Percentiles rank a stretch among this genome's conserved stretches.
phyloP scores from a whole-genome alignment of 2,113 vertebrate species.

The sheep (Ovis aries) region DNA sequence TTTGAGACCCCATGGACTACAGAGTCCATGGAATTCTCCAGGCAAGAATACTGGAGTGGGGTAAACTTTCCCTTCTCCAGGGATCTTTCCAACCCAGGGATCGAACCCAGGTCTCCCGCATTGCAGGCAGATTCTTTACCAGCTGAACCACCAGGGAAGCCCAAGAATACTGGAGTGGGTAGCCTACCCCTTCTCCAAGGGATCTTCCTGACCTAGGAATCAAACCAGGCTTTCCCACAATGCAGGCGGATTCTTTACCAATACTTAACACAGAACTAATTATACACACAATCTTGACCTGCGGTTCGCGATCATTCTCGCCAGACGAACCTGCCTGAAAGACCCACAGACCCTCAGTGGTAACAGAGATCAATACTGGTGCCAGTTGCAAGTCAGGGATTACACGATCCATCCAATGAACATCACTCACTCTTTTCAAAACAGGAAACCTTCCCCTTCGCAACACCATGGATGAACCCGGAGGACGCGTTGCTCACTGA shows the following conservation, averaged over 20 bases:
- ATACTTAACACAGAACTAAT: too few species aligned
- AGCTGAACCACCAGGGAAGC: not conserved
- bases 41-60: not conserved
- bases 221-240: not conserved
- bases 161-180: not conserved
- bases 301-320: fast-evolving
- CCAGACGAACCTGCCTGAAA: not conserved
- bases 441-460: not conserved
- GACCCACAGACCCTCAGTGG: not conserved
- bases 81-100: not conserved
- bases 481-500: fast-evolving
- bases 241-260: not conserved
- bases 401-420: not conserved
- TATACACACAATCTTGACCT: not conserved
- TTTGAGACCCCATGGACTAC: not conserved
- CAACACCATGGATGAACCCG: not conserved
- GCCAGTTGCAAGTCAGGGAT: not conserved
- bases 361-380: not conserved
- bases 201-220: not conserved
- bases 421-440: not conserved
- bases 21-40: not conserved
- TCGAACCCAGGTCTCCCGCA: fast-evolving
- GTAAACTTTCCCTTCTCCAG: not conserved
- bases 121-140: not conserved
- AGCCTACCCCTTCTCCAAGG: not conserved